phyloP scores from a whole-genome alignment of 2,797 vertebrate genomes.

The Falco cherrug region DNA sequence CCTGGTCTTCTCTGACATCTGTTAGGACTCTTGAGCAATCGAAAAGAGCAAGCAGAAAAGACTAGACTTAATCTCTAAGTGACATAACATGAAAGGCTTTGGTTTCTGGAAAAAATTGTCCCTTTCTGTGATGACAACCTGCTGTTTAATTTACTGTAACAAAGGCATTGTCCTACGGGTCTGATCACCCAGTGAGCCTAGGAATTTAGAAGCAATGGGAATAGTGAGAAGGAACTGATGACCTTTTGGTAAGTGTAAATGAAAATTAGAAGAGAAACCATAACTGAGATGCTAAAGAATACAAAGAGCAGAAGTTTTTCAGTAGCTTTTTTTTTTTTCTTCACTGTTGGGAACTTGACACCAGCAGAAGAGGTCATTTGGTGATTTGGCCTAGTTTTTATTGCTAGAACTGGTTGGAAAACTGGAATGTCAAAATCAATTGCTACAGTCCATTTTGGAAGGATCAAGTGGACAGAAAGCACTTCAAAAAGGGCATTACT shows the following conservation, averaged over 20 bases:
- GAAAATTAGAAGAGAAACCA: neutral
- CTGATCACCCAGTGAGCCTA: neutral
- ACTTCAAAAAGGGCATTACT: slow-evolving; percentile 28
- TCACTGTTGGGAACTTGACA: neutral
- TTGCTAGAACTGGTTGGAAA: slow-evolving; percentile 15
- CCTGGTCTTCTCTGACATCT: neutral
- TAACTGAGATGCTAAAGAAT: neutral
- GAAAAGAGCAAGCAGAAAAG: neutral
- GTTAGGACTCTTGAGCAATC: neutral
- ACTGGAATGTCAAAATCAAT: slow-evolving; percentile 33
- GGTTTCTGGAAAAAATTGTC: neutral
- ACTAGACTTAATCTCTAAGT: neutral
- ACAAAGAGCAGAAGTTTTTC: neutral
- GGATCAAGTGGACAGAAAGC: slow-evolving; percentile 47
- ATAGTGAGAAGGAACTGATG: neutral
- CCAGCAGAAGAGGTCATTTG: neutral
- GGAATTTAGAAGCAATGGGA: neutral
- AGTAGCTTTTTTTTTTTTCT: neutral
- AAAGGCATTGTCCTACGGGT: neutral
- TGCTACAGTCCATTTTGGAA: slow-evolving; percentile 43
- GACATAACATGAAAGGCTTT: neutral
- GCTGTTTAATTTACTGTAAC: neutral
- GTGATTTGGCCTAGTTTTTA: slow-evolving; percentile 38
- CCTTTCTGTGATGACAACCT: neutral
- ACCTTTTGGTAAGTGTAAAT: neutral